phyloP scores from a whole-genome alignment of 1,140 invertebrate species.

The Calephelis virginiensis region DNA sequence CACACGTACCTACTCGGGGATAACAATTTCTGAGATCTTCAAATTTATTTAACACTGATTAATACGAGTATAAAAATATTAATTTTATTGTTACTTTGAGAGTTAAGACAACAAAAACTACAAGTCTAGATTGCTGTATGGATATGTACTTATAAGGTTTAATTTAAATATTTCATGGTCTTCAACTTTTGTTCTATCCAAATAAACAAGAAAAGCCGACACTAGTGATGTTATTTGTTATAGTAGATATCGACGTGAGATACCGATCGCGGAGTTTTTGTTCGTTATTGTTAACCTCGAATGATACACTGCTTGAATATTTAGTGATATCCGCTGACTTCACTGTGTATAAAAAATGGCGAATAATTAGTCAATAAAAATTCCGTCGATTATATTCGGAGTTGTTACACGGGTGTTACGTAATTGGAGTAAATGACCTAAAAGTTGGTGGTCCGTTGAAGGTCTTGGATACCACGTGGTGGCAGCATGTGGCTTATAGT shows the following conservation, averaged over 20 bases:
- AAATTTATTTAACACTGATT: no score
- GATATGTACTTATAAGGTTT: not conserved
- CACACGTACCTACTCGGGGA: no score
- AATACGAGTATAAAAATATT: no score
- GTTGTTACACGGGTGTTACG: slow-evolving; percentile 72
- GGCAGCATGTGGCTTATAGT: slow-evolving; percentile 38
- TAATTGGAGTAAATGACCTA: slow-evolving; percentile 76
- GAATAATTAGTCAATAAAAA: slow-evolving; percentile 78
- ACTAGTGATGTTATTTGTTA: slow-evolving; percentile 18
- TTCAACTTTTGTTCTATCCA: slow-evolving; percentile 3
- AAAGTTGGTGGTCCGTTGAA: slow-evolving; percentile 58
- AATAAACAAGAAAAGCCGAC: not conserved
- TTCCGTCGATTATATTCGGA: slow-evolving; percentile 73
- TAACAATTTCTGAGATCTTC: no score
- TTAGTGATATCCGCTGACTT: slow-evolving; percentile 77
- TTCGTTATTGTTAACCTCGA: slow-evolving; percentile 70
- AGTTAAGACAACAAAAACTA: not conserved
- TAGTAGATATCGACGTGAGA: slow-evolving; percentile 64
- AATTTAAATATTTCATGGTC: not conserved
- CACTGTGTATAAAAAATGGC: slow-evolving; percentile 70
- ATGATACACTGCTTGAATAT: slow-evolving; percentile 76
- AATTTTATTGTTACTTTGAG: not conserved
- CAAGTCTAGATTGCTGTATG: no score
- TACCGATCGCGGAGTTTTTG: slow-evolving; percentile 58
- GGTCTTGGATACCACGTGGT: slow-evolving; percentile 62